Evolutionary conservation across 2,797 vertebrate species (phyloP).

Genomic region (Pipistrellus kuhlii): DNA sequence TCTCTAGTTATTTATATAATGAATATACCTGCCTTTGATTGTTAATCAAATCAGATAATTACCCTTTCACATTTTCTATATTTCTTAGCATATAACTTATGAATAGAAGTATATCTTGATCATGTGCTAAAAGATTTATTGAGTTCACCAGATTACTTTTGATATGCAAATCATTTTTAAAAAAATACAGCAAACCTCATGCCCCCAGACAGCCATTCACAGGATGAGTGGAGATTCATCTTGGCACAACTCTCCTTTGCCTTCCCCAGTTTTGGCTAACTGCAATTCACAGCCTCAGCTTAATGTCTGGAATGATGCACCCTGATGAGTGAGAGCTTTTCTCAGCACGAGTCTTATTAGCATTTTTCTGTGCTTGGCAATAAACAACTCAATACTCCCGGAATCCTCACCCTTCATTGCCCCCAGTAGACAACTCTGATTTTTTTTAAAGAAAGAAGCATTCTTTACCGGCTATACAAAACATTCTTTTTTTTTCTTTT

Average conservation of each 20-base stretch:
- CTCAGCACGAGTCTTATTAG: slow-evolving; percentile 79
- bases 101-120: background rate
- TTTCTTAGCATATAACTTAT: background rate
- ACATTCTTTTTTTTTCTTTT: background rate
- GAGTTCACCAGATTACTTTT: background rate
- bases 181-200: slow-evolving; percentile 1
- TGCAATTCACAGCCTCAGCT: slow-evolving; percentile 69
- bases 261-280: slow-evolving; percentile 68
- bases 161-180: slow-evolving; percentile 38
- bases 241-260: background rate
- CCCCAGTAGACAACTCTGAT: slow-evolving; percentile 67
- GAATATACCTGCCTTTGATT: background rate
- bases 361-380: slow-evolving; percentile 79
- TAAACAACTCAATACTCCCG: slow-evolving; percentile 73
- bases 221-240: slow-evolving; percentile 26
- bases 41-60: background rate
- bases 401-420: slow-evolving; percentile 48
- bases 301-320: slow-evolving; percentile 74
- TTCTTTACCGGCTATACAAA: slow-evolving; percentile 66
- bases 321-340: slow-evolving; percentile 81
- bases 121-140: background rate
- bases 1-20: background rate
- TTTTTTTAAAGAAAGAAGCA: slow-evolving; percentile 75
- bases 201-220: slow-evolving; percentile 24
- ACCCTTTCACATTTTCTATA: slow-evolving; percentile 42